These are phyloP conservation scores for Gymnarchus niloticus DNA, from an alignment of 2,113 vertebrate genomes.

Conservation along the genomic window DNA sequence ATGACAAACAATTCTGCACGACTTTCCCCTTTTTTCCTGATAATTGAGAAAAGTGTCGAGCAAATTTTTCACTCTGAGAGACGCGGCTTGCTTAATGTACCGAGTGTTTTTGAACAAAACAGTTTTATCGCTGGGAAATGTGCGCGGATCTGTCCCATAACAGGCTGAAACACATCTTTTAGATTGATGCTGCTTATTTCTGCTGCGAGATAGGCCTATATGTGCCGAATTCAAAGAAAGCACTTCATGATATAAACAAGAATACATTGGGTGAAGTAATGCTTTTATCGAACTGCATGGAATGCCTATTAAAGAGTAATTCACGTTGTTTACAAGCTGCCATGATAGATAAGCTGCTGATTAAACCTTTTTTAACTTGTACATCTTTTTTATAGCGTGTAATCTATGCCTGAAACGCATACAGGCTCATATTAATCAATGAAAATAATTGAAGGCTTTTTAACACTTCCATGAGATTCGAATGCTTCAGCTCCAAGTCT, in stretches of 20 bases:
- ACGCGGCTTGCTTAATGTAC: not conserved
- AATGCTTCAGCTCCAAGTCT: not conserved
- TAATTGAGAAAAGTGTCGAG: conserved; percentile 1
- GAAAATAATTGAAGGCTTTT: not conserved
- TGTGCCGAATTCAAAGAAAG: not conserved
- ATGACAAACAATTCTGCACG: not conserved
- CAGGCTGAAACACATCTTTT: too few species aligned
- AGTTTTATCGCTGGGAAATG: not conserved
- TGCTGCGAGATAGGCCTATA: not conserved
- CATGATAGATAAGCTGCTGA: not conserved
- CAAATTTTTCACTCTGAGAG: not conserved
- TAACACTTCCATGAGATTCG: not conserved
- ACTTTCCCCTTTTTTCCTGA: not conserved
- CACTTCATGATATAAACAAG: not conserved
- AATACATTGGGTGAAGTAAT: not conserved
- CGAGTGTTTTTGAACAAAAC: conserved; percentile 4
- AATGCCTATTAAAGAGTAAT: not conserved
- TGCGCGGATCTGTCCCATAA: not conserved
- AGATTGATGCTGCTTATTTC: not conserved
- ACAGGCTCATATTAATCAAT: not conserved
- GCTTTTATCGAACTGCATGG: not conserved
- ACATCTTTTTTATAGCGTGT: not conserved
- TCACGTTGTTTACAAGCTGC: not conserved
- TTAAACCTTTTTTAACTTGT: not conserved
- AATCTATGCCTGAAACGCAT: not conserved